Conservation (phyloP, 2,113 vertebrate genomes). For the Saimiri boliviensis region DNA sequence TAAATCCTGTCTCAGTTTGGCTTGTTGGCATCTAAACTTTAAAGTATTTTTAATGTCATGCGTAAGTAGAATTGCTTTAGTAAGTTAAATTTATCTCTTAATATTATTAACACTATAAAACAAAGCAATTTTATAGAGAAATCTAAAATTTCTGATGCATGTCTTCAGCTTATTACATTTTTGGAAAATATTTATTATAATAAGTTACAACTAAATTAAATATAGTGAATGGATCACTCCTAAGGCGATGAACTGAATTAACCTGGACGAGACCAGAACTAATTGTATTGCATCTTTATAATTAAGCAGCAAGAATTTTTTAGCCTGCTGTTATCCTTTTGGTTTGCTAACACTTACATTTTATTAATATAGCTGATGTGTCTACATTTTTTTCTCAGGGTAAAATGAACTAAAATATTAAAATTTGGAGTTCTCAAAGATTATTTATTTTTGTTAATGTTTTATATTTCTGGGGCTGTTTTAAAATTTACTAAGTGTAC, state of each 20-base stretch:
- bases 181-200: slow-evolving; percentile 71
- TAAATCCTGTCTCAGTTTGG: slow-evolving; percentile 21
- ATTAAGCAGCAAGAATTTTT: slow-evolving; percentile 65
- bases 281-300: slow-evolving; percentile 71
- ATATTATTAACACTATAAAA: slow-evolving; percentile 55
- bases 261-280: slow-evolving; percentile 64
- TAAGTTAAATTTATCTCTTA: slow-evolving; percentile 46
- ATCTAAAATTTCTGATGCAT: slow-evolving; percentile 54
- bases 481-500: neutral
- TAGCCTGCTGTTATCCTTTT: slow-evolving; percentile 33
- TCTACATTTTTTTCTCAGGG: slow-evolving; percentile 28
- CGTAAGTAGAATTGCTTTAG: slow-evolving; percentile 30
- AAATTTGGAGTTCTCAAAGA: neutral
- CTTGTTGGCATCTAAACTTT: neutral
- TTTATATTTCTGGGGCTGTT: neutral
- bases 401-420: neutral
- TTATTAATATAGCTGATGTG: neutral
- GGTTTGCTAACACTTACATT: slow-evolving; percentile 25
- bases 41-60: neutral
- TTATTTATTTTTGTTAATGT: slow-evolving; percentile 4
- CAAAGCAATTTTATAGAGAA: slow-evolving; percentile 57
- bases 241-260: slow-evolving; percentile 78
- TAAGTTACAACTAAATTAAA: slow-evolving; percentile 77
- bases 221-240: slow-evolving; percentile 70
- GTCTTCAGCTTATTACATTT: slow-evolving; percentile 65